Evolutionary conservation across 1,140 invertebrate species (phyloP), one percentile per base, ranked within the genome.

Genomic region (Portunus trituberculatus): DNA sequence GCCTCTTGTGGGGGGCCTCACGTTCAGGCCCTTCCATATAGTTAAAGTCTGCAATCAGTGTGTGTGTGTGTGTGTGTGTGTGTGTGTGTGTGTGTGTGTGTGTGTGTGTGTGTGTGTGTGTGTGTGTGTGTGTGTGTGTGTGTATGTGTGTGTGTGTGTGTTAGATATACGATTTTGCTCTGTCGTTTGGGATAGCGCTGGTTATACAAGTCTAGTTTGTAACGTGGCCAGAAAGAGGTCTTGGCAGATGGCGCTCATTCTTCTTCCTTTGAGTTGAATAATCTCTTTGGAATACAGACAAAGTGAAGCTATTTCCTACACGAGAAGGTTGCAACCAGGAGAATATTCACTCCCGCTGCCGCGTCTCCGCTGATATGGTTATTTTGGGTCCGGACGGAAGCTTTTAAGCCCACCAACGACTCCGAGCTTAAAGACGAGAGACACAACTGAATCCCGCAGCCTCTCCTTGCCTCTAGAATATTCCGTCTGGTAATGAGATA

Each of bases 401-500:
- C n/a, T 76, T 76, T 76, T 76, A 76, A 76, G 67, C n/a, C 67
- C n/a, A 76, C 67, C 67, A 76, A 76, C 20, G n/a, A 76, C n/a
- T 76, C 67, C 6, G 67, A 25, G 67, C 67, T 76, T 76, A 76
- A 76, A 76, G 67, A 76, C 67, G 67, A 76, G 67, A 76, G 67
- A 76, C 67, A n/a, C 67, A 59, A 59, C 52, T 12, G 52, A 59
- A 59, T 59, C 52, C 52, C 16, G 12, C 52, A 59, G 52, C 2
- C 52, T 59, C 52, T 59, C 16, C 52, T 59, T 0, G 52, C 52
- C 52, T 59, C 52, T 59, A 4, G 52, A 59, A 59, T 59, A 59
- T 14, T 59, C 39, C 39, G 39, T 39, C 39, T 39, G 39, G 39
- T 39, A 39, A 39, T 39, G 39, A 39, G 39, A 39, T 39, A 39